Conservation (phyloP, 2,888 invertebrate genomes). For the Pseudolycoriella hygida region DNA sequence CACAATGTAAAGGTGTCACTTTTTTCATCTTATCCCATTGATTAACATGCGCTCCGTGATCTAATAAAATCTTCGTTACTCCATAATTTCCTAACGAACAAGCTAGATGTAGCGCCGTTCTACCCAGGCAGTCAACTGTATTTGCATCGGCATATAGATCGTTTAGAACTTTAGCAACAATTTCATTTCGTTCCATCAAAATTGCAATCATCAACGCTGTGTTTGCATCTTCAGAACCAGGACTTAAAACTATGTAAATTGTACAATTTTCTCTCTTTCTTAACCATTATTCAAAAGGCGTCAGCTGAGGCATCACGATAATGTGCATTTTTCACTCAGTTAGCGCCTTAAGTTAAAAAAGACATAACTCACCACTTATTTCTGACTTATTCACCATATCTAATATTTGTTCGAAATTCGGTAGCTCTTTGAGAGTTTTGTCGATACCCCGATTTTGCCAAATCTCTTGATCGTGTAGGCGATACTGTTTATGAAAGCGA, state of each 20-base stretch:
- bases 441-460: conserved; percentile 25
- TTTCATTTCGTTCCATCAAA: conserved; percentile 21
- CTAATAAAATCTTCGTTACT: conserved; percentile 50
- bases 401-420: conserved; percentile 18
- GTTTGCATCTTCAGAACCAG: conserved; percentile 22
- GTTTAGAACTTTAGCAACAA: conserved; percentile 18
- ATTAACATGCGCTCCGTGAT: conserved; percentile 47
- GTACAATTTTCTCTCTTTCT: too few relatives aligned
- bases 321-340: too few relatives aligned
- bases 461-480: conserved; percentile 12
- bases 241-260: conserved; percentile 17
- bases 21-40: conserved; percentile 52
- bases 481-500: conserved; percentile 18
- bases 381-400: conserved; percentile 20
- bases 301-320: too few relatives aligned
- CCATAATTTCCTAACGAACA: conserved; percentile 56
- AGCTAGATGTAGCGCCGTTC: conserved; percentile 59
- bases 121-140: conserved; percentile 44
- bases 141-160: conserved; percentile 37
- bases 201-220: conserved; percentile 22
- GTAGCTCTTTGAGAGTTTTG: conserved; percentile 17
- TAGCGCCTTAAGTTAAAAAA: too few relatives aligned
- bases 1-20: conserved; percentile 61
- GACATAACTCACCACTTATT: conserved; percentile 16
- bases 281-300: too few relatives aligned